A percentile compares a stretch with the other conserved stretches of the same genome.
phyloP scores from a whole-genome alignment of 1,140 invertebrate genomes.

The Drosophila novamexicana region DNA sequence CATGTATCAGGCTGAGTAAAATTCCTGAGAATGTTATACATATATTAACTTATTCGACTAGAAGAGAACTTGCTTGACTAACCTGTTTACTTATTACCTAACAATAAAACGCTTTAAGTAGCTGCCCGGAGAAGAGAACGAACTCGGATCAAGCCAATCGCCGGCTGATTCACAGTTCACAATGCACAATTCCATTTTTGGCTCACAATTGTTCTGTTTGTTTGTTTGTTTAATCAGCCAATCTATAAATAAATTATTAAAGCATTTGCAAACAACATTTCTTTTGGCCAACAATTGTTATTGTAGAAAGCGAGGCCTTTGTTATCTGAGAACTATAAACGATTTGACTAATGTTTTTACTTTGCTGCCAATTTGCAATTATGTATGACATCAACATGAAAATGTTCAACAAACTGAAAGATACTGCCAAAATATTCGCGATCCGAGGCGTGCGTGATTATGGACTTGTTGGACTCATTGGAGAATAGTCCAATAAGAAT shows the following conservation, averaged over 20 bases:
- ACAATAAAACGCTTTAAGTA: neutral
- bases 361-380: conserved; percentile 10
- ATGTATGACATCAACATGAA: conserved; percentile 13
- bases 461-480: too few species aligned
- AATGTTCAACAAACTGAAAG: neutral
- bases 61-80: neutral
- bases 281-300: conserved; percentile 24
- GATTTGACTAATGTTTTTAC: conserved; percentile 9
- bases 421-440: neutral
- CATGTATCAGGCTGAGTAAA: conserved; percentile 18
- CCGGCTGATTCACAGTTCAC: conserved; percentile 33
- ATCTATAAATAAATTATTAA: conserved; percentile 72
- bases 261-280: conserved; percentile 36
- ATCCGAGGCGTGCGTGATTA: too few species aligned
- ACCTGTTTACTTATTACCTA: conserved; percentile 11
- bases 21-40: conserved; percentile 23
- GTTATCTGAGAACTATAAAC: conserved; percentile 8
- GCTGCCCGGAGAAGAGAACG: conserved; percentile 4
- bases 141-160: neutral
- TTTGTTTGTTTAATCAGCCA: conserved; percentile 69
- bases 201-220: conserved; percentile 37
- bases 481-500: too few species aligned
- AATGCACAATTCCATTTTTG: conserved; percentile 43
- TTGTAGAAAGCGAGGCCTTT: conserved; percentile 1
- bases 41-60: too few species aligned